Conservation (phyloP, 2,888 invertebrate species). For the Thereva nobilitata region DNA sequence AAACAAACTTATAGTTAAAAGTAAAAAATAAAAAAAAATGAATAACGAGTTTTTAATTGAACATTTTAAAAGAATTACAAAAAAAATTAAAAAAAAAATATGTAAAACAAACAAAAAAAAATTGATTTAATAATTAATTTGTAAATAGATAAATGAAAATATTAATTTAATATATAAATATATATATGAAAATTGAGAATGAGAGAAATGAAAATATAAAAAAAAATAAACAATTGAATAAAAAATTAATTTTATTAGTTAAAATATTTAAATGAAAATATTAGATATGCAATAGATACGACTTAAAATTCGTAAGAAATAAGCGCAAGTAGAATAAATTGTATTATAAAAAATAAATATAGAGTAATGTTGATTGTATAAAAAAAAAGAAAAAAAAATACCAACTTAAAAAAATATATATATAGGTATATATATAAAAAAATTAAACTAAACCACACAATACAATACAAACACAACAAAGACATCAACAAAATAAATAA, state of each 20-base stretch:
- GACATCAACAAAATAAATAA: constrained; percentile 19
- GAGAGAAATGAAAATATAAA: no score
- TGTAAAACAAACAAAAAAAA: constrained; percentile 11
- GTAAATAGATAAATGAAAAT: constrained; percentile 21
- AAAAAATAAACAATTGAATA: no score
- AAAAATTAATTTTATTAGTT: constrained; percentile 12
- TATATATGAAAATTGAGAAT: no score
- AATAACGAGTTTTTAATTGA: neutral
- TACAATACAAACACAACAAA: constrained; percentile 14
- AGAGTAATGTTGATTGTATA: constrained; percentile 23
- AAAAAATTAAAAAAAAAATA: neutral
- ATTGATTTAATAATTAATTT: constrained; percentile 21
- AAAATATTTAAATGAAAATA: constrained; percentile 13
- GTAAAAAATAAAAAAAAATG: neutral
- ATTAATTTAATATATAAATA: no score
- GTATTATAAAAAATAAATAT: constrained; percentile 26
- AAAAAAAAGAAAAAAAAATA: constrained; percentile 27
- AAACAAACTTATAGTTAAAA: neutral
- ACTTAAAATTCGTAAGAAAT: constrained; percentile 5
- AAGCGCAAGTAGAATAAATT: constrained; percentile 15
- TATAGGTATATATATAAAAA: no score
- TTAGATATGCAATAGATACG: constrained; percentile 32
- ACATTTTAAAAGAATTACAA: neutral
- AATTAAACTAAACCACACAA: no score
- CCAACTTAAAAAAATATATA: constrained; percentile 8